These are phyloP conservation scores for Saccostrea glomerata DNA, from an alignment of 1,140 invertebrate genomes.

Conservation along the genomic window DNA sequence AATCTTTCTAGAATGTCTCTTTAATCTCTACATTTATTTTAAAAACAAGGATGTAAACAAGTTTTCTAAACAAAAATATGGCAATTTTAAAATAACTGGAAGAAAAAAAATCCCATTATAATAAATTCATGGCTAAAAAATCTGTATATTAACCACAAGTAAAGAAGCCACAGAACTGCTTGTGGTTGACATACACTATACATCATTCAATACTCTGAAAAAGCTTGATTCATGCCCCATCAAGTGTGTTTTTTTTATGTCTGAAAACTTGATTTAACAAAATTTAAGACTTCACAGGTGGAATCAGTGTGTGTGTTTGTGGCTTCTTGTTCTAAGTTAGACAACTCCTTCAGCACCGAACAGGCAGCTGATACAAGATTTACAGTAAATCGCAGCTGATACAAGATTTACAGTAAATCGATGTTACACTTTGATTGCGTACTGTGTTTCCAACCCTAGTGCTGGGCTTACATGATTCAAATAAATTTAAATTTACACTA, in stretches of 20 bases:
- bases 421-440: no score
- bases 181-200: not conserved
- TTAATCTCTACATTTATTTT: not conserved
- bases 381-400: no score
- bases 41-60: not conserved
- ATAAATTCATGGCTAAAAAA: not conserved
- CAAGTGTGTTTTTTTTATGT: slow-evolving; percentile 6
- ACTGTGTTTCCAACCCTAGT: no score
- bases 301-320: not conserved
- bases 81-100: not conserved
- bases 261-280: not conserved
- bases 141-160: not conserved
- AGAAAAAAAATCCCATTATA: not conserved
- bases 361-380: not conserved
- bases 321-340: not conserved
- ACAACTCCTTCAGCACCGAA: not conserved
- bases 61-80: not conserved
- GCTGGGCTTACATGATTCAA: no score
- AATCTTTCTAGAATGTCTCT: not conserved
- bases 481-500: no score
- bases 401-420: no score
- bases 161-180: not conserved
- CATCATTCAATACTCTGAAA: not conserved
- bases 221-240: not conserved
- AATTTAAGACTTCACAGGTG: not conserved